phyloP scores from a whole-genome alignment of 2,113 vertebrate genomes.

The Macrotus californicus region DNA sequence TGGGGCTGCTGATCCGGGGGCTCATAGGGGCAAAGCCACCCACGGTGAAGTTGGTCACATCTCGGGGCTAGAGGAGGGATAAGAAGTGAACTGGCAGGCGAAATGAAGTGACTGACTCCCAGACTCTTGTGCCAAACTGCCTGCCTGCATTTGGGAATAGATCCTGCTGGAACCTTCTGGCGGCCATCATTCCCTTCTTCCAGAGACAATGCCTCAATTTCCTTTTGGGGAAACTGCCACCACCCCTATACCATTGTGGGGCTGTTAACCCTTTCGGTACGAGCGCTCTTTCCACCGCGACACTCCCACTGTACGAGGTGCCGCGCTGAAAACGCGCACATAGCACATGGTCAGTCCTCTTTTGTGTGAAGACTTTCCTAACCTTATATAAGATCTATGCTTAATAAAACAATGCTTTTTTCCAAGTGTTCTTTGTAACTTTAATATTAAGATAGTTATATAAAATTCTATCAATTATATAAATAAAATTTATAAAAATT shows the following conservation, averaged over 20 bases:
- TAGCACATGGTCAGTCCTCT: too few species aligned
- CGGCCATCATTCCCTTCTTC: background rate
- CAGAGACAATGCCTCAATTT: background rate
- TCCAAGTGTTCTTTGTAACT: too few species aligned
- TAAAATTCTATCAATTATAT: too few species aligned
- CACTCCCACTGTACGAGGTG: too few species aligned
- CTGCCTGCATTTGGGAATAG: background rate
- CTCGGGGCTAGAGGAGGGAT: conserved; percentile 83
- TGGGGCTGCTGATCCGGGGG: conserved; percentile 94
- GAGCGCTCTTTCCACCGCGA: too few species aligned
- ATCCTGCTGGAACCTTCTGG: background rate
- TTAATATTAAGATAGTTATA: too few species aligned
- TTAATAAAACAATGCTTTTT: too few species aligned
- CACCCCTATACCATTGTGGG: background rate
- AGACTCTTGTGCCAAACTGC: background rate
- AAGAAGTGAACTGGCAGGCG: background rate
- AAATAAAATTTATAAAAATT: too few species aligned
- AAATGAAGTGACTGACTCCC: background rate
- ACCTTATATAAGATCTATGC: too few species aligned
- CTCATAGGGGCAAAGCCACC: conserved; percentile 94
- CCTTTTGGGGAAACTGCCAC: background rate
- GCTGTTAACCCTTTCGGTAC: too few species aligned
- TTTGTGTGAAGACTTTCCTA: too few species aligned
- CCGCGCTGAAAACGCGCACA: too few species aligned
- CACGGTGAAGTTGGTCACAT: conserved; percentile 93